A percentile compares a stretch with the other conserved stretches of the same genome.
Evolutionary conservation across 2,797 vertebrate species (phyloP).

Genomic region (Sebastes baramenuke): DNA sequence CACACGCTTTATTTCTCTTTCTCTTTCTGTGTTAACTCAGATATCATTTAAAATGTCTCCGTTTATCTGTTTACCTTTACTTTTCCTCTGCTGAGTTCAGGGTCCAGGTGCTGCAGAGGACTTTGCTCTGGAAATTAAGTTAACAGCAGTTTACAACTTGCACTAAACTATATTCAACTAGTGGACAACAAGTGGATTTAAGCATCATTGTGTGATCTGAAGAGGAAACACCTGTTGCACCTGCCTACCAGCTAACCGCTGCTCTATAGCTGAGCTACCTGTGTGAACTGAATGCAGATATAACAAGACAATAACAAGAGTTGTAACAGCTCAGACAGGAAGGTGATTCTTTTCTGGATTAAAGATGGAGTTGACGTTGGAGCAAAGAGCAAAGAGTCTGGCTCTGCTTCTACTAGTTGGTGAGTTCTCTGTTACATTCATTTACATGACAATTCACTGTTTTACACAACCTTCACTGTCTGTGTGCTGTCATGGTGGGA

Average conservation of each 20-base stretch:
- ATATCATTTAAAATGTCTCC: accelerated
- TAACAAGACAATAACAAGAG: background rate
- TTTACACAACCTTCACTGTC: background rate
- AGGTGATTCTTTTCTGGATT: background rate
- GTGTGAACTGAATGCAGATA: background rate
- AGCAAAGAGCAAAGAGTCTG: background rate
- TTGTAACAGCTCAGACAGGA: background rate
- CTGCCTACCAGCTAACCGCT: background rate
- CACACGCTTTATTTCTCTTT: background rate
- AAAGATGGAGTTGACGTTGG: slow-evolving; percentile 40
- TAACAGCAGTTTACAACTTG: background rate
- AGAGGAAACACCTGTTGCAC: slow-evolving; percentile 28
- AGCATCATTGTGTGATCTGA: background rate
- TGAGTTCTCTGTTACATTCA: slow-evolving; percentile 45
- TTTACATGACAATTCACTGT: background rate
- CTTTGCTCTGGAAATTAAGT: background rate
- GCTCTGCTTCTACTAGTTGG: slow-evolving; percentile 49
- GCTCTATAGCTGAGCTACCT: background rate
- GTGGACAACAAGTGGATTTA: background rate
- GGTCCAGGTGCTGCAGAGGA: background rate
- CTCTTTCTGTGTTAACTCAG: background rate
- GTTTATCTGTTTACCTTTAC: background rate
- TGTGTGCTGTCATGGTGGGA: too few species aligned
- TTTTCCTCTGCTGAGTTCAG: background rate
- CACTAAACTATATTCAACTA: accelerated